phyloP scores from a whole-genome alignment of 2,113 vertebrate species.

The Callipepla squamata region DNA sequence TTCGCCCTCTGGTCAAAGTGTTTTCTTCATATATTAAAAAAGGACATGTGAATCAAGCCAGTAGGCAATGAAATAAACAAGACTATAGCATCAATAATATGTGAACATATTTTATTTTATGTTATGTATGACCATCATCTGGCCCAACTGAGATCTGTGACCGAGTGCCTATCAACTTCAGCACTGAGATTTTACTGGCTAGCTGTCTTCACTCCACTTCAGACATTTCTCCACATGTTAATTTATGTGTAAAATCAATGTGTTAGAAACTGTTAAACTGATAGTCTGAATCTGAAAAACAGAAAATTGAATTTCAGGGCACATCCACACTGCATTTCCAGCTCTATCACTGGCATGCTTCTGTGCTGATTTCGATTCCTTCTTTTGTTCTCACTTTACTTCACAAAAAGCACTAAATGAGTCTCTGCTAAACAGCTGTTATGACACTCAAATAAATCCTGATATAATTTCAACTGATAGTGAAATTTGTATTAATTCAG shows the following conservation, averaged over 20 bases:
- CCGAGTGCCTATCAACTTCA: background rate
- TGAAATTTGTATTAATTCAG: background rate
- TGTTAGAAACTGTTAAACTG: background rate
- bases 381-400: background rate
- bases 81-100: rapidly evolving
- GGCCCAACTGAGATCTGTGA: background rate
- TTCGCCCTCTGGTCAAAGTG: rapidly evolving
- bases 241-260: background rate
- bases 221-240: background rate
- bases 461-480: background rate
- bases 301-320: background rate
- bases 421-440: background rate
- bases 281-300: background rate
- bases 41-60: background rate
- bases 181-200: background rate
- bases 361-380: background rate
- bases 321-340: rapidly evolving
- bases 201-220: background rate
- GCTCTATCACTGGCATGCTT: background rate
- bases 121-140: background rate
- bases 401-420: background rate
- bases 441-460: background rate
- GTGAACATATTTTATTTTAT: background rate
- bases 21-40: background rate
- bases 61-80: background rate